Conservation (phyloP, 2,113 vertebrate species). For the Oceanodroma tethys region DNA sequence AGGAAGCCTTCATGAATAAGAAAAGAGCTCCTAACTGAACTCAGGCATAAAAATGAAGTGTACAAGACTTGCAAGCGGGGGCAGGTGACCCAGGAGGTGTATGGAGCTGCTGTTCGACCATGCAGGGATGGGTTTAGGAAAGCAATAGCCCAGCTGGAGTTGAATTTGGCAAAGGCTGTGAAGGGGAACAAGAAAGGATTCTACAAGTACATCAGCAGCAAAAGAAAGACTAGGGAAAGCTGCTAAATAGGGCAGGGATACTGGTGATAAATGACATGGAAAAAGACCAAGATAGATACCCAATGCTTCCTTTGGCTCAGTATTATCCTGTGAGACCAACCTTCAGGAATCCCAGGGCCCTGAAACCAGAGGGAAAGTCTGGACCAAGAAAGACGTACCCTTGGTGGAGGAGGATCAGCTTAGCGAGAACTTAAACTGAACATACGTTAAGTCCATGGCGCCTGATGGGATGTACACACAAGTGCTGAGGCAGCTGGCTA, state of each 20-base stretch:
- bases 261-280: not conserved
- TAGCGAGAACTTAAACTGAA: not conserved
- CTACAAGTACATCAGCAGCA: not conserved
- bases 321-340: not conserved
- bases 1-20: not conserved
- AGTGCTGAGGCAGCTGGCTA: not conserved
- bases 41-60: not conserved
- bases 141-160: not conserved
- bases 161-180: not conserved
- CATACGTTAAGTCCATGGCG: not conserved
- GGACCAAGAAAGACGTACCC: not conserved
- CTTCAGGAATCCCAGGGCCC: not conserved
- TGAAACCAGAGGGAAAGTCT: not conserved
- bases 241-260: not conserved
- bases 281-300: not conserved
- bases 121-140: not conserved
- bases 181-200: not conserved
- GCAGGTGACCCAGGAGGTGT: not conserved
- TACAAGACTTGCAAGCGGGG: not conserved
- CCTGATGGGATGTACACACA: not conserved
- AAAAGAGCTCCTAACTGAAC: not conserved
- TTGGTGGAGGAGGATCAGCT: not conserved
- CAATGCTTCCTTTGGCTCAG: not conserved
- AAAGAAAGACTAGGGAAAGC: not conserved
- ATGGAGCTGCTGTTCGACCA: not conserved